Evolutionary conservation across 2,113 vertebrate genomes (phyloP), one percentile per base, ranked within the genome.

Genomic region (Nothoprocta pentlandii): DNA sequence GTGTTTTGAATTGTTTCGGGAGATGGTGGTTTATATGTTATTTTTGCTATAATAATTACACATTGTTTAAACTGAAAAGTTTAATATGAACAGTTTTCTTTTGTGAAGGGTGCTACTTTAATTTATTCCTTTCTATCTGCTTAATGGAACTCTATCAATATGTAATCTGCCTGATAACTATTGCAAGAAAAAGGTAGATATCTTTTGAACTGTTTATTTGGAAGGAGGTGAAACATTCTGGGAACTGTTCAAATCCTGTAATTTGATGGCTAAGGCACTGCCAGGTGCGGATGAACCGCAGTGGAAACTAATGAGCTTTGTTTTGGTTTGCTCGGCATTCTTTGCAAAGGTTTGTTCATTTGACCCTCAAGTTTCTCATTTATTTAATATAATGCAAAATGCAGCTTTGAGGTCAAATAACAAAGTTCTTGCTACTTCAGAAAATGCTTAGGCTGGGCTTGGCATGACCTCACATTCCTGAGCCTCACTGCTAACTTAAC

Each of bases 51-150:
- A 85, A 47, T 64, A 82, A 79, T 63, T 71, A 42, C 41, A 41
- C 61, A 49, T 85, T 93, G 23, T 44, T 88, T 94, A 86, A 86
- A 75, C 47, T 78, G 53, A 25, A 67, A 92, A 78, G 32, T 10
- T 3, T 64, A 11, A 32, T 64, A 41, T n/a, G 22, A 78, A 36
- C 16, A 51, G 28, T 70, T 90, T 44, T 69, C 47, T 91, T 59
- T 63, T 59, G 68, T 86, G 69, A 86, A 53, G 80, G 25, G 34
- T 95, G 93, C 46, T 85, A 25, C 81, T 92, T 85, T 83, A 66
- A 80, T 81, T 93, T 23, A 25, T 41, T 79, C 41, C 32, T 85
- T 85, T 82, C 21, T 68, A 5, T 71, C 84, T 92, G 36, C 90
- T 88, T 90, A 53, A 78, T 81, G 41, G 10, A 2, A 2, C 71